Conservation (phyloP, 1,140 invertebrate genomes). For the Drosophila nigrodunni region DNA sequence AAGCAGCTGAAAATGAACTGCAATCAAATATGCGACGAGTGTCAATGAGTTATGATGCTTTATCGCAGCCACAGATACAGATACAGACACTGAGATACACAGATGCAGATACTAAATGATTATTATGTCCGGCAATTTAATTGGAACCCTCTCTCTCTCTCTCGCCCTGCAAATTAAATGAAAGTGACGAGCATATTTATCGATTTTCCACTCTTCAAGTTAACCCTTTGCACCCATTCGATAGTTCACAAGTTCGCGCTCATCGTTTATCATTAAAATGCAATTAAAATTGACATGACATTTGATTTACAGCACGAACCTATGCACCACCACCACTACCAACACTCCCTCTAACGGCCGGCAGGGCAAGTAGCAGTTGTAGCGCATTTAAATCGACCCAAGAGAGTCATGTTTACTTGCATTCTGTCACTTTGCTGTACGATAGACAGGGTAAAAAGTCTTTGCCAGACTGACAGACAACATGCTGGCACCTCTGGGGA, state of each 20-base stretch:
- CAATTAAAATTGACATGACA: conserved; percentile 78
- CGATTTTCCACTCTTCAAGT: conserved; percentile 53
- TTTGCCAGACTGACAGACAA: background rate
- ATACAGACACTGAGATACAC: background rate
- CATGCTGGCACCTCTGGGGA: background rate
- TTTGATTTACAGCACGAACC: conserved; percentile 67
- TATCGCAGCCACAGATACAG: background rate
- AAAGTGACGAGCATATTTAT: conserved; percentile 56
- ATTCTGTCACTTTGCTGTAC: conserved; percentile 34
- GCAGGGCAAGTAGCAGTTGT: background rate
- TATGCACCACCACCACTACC: background rate
- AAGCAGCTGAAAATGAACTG: conserved; percentile 40
- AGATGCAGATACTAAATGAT: conserved; percentile 21
- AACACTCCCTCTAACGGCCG: background rate
- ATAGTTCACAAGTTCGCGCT: conserved; percentile 46
- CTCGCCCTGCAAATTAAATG: conserved; percentile 58
- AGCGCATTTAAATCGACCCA: conserved; percentile 39
- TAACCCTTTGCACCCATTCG: conserved; percentile 49
- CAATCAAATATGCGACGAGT: conserved; percentile 36
- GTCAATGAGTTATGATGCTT: conserved; percentile 41
- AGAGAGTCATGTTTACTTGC: conserved; percentile 41
- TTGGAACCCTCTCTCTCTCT: conserved; percentile 9
- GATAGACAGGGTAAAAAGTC: background rate
- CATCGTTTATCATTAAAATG: conserved; percentile 76
- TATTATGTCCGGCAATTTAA: conserved; percentile 42